Base-by-base conservation (phyloP, 92 coral and sea anemone species). In the Actinernus sp. region DNA sequence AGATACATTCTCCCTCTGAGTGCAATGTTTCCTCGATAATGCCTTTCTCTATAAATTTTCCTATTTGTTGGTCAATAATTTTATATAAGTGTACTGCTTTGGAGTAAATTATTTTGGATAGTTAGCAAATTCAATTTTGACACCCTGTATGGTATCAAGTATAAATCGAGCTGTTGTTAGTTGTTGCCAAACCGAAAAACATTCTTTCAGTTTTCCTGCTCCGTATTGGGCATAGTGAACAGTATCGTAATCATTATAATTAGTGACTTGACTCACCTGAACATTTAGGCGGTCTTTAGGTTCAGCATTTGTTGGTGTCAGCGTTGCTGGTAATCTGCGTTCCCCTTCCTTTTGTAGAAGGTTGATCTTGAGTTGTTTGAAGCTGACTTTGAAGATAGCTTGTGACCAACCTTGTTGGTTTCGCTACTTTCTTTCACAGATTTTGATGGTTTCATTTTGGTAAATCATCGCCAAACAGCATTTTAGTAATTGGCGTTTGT, bases 121-220 rank as follows among this genome's bases (percentile, higher is more conserved):
- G 37, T 4, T 20, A 25, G 28, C 43, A 58, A 67, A 78, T 55
- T 68, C 78, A 49, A n/a, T n/a, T n/a, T n/a, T n/a, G n/a, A 78
- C 55, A 36, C 82, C 76, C 49, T 37, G 43, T 17, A 68, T 49
- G 23, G 26, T 25, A 32, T 63, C 52, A 11, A 78, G 36, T 33
- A 79, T 79, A 32, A 58, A 49, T 11, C 29, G 27, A 20, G 68
- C 78, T 19, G 85, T 60, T 31, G 73, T 79, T 28, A 68, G 61
- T 23, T 33, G 31, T 54, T 69, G 43, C 72, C 85, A 68, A 31
- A 16, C 47, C 38, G 61, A 24, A 16, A 36, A 26, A 60, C 53
- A 53, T 17, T 61, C 69, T 69, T 68, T 76, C 52, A 55, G 39
- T 67, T 54, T 69, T 36, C 90, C 84, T 36, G 79, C 74, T 25